Base-by-base conservation (phyloP, 2,113 vertebrate genomes). In the Lepisosteus osseus region DNA sequence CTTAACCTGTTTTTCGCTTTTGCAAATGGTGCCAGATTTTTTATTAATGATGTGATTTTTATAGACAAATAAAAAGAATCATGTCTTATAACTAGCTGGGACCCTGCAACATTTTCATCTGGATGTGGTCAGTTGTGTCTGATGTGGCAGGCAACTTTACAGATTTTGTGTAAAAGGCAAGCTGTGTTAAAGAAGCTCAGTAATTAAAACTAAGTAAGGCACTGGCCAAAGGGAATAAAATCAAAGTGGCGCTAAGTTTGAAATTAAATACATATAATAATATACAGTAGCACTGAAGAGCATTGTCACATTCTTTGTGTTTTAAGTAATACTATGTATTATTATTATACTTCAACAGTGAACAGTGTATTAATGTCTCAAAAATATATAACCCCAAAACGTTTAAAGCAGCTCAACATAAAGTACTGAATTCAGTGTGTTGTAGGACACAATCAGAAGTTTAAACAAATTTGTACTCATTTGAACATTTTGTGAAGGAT, bases 141-240 rank as follows among this genome's bases (percentile, higher is more conserved):
- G 72, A 68, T 7, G 5, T 66, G 68, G 29, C 8, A 0, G 70
- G 65, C 72, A 72, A 55, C 79, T 41, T 61, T 4, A 0, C 0
- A 54, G 40, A 78, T 68, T 71, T 43, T 67, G 40, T 71, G 15
- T 41, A 67, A 17, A 72, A 6, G 0, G 69, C 75, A 76, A 71
- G 51, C 11, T 68, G 44, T 65, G 54, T 67, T 44, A 15, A 47
- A 73, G 0, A 56, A 68, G 42, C 62, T 80, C n/a, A 3, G 6
- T 71, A 59, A 4, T 70, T 54, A 76, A 68, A 77, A 40, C 47
- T 71, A 82, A 77, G 57, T 7, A 73, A 74, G 44, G 47, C 40
- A 56, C 14, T 40, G 6, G 63, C 51, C 47, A 15, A 15, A 29
- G 61, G 65, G 62, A 65, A 43, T 3, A 47, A 3, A 54, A 56